These are phyloP conservation scores for Laticauda laticaudata DNA, from an alignment of 2,113 vertebrate genomes.

Conservation along the genomic window DNA sequence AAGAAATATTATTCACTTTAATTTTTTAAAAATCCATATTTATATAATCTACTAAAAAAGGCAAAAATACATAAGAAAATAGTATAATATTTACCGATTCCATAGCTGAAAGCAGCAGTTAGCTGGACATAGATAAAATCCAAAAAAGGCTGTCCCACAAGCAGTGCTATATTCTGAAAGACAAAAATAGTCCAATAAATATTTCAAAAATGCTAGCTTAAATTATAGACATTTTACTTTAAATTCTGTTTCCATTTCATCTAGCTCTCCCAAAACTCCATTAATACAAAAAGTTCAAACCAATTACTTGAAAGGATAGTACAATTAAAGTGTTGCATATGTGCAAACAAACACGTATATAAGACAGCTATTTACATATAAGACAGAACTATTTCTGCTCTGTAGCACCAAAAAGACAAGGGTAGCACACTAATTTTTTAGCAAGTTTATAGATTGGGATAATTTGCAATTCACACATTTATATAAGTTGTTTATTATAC, in stretches of 20 bases:
- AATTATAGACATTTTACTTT: not conserved
- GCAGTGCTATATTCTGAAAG: slow-evolving; percentile 77
- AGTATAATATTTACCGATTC: slow-evolving; percentile 87
- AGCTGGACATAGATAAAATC: slow-evolving; percentile 81
- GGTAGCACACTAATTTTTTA: not conserved
- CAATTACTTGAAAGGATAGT: not conserved
- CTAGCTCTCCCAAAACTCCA: not conserved
- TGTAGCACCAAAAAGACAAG: not conserved
- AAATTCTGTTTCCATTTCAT: not conserved
- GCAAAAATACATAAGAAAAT: not conserved
- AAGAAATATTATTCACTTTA: not conserved
- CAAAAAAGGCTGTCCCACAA: slow-evolving; percentile 68
- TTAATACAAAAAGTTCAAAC: not conserved
- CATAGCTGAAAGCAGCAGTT: slow-evolving; percentile 86
- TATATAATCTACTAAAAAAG: not conserved
- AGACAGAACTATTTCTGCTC: not conserved
- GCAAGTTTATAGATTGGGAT: not conserved
- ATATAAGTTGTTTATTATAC: not conserved
- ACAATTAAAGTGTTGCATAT: not conserved
- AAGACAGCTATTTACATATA: not conserved
- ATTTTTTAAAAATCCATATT: not conserved
- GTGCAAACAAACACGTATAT: not conserved
- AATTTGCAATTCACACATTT: not conserved
- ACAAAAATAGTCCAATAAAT: slow-evolving; percentile 46
- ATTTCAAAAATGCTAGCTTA: slow-evolving; percentile 11